Evolutionary conservation across 2,888 invertebrate species (phyloP).

Genomic region (Tetranychus piercei): DNA sequence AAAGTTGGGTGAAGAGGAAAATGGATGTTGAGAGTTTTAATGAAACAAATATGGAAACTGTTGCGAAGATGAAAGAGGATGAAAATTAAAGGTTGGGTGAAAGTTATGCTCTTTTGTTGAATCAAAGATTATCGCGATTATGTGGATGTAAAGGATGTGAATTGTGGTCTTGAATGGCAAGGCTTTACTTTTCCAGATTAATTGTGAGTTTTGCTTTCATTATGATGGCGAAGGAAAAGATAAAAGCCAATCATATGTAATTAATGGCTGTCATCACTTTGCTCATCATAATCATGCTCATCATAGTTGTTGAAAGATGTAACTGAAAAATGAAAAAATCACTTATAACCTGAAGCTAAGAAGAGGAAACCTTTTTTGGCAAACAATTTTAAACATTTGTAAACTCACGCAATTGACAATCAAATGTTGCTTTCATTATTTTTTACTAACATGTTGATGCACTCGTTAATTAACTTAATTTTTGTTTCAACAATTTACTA

Average conservation of each 20-base stretch:
- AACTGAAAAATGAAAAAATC: background rate
- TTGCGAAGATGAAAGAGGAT: background rate
- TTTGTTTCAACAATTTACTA: background rate
- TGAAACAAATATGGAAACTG: background rate
- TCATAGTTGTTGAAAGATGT: background rate
- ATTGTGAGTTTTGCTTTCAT: background rate
- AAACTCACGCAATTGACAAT: background rate
- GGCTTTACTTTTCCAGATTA: background rate
- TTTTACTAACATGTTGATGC: background rate
- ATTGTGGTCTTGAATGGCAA: background rate
- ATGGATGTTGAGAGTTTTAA: background rate
- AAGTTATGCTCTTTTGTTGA: background rate
- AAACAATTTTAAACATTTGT: background rate
- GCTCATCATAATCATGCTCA: background rate
- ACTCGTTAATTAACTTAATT: background rate
- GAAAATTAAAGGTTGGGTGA: background rate
- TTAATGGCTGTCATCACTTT: background rate
- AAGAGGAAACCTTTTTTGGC: background rate
- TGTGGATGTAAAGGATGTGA: background rate
- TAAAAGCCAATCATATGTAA: background rate
- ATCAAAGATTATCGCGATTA: background rate
- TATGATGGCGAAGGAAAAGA: background rate
- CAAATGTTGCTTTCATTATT: background rate
- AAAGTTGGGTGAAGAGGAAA: background rate
- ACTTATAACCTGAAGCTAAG: background rate